Conservation (phyloP, 2,888 invertebrate species). For the Plebejus argus region DNA sequence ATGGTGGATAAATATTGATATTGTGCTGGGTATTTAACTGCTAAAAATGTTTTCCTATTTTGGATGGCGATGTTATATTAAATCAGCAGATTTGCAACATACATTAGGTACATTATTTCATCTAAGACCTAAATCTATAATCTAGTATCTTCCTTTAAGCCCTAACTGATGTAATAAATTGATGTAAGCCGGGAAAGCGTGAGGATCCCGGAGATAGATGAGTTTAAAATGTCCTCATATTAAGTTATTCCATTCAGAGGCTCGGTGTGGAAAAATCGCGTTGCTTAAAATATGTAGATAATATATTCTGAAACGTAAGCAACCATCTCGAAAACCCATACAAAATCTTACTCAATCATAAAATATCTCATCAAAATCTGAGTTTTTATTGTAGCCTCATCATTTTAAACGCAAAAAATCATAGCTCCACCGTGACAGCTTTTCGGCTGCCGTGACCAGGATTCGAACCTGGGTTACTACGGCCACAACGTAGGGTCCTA, state of each 20-base stretch:
- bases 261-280: neutral
- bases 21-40: too few species aligned
- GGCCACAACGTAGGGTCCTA: slow-evolving; percentile 89
- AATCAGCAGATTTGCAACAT: neutral
- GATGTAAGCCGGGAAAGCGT: neutral
- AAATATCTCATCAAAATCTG: too few species aligned
- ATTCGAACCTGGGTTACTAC: slow-evolving; percentile 90
- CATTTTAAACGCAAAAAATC: too few species aligned
- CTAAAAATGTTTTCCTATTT: too few species aligned
- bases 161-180: slow-evolving; percentile 3
- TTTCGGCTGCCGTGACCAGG: slow-evolving; percentile 82
- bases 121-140: neutral
- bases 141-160: neutral
- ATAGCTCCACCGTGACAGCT: slow-evolving; percentile 11
- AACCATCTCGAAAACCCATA: too few species aligned
- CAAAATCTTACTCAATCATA: too few species aligned
- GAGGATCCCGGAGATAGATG: neutral
- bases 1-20: too few species aligned
- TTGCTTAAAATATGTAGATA: neutral
- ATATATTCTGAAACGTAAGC: too few species aligned
- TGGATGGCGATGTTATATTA: too few species aligned
- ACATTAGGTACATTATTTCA: neutral
- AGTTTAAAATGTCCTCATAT: neutral
- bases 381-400: too few species aligned
- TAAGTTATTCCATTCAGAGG: neutral